Percentiles rank a stretch among this genome's conserved stretches.
Evolutionary conservation across 35 echinoderm and acorn worm genomes (phyloP).

Genomic region (Ophioderma brevispina): DNA sequence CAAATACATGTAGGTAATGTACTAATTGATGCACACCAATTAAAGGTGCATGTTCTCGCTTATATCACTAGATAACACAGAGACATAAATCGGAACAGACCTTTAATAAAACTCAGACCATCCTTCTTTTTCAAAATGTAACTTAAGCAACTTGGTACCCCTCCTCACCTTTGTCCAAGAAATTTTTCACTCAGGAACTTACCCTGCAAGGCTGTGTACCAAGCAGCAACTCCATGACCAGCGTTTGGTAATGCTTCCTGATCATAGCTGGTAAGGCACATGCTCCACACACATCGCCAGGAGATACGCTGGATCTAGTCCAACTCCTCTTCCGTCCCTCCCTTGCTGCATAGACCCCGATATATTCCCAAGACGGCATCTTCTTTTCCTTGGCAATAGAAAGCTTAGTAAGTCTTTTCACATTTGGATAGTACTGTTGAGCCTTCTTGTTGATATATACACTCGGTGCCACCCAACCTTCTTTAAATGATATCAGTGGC

Average conservation of each 20-base stretch:
- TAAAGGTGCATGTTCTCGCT: no score
- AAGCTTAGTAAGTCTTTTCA: slow-evolving; percentile 54
- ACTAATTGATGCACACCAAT: no score
- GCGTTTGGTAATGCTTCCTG: slow-evolving; percentile 40
- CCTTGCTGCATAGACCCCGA: slow-evolving; percentile 22
- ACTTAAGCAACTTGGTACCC: no score
- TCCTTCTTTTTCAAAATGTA: no score
- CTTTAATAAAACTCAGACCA: no score
- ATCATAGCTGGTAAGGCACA: slow-evolving; percentile 59
- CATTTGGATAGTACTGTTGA: slow-evolving; percentile 62
- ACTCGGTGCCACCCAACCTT: slow-evolving; percentile 31
- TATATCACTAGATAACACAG: no score
- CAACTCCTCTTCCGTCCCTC: slow-evolving; percentile 24
- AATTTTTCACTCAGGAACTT: no score
- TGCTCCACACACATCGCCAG: slow-evolving; percentile 60
- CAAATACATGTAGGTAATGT: no score
- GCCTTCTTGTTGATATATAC: slow-evolving; percentile 69
- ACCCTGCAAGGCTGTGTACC: slow-evolving; percentile 79
- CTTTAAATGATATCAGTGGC: no score
- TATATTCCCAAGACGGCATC: slow-evolving; percentile 66
- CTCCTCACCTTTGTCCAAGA: no score
- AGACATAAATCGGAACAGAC: no score
- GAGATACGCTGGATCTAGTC: slow-evolving; percentile 43
- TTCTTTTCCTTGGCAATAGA: slow-evolving; percentile 57
- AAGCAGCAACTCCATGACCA: slow-evolving; percentile 58